Evolutionary conservation across 2,888 invertebrate species (phyloP).

Genomic region (Epinotia brunnichana): DNA sequence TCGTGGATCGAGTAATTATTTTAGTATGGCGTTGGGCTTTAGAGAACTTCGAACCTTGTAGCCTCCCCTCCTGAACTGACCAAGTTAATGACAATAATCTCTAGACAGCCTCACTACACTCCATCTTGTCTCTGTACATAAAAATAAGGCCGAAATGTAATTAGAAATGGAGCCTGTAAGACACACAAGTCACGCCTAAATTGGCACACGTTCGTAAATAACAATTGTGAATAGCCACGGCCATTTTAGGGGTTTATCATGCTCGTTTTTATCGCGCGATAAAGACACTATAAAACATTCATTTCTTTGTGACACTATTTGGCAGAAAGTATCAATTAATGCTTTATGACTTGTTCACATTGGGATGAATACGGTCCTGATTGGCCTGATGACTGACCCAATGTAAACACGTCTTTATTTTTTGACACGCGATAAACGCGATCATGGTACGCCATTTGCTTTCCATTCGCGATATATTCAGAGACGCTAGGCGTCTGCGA

Average conservation of each 20-base stretch:
- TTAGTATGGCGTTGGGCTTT: conserved; percentile 28
- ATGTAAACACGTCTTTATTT: not conserved
- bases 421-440: not conserved
- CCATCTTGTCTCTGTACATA: conserved; percentile 63
- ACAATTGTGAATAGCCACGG: conserved; percentile 1
- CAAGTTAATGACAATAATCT: conserved; percentile 82
- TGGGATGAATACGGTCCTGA: too few species aligned
- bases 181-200: conserved; percentile 9
- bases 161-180: conserved; percentile 28
- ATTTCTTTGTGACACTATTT: not conserved
- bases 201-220: conserved; percentile 7
- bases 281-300: not conserved
- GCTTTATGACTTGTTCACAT: not conserved
- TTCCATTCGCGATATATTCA: conserved; percentile 18
- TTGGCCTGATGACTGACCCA: not conserved
- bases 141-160: conserved; percentile 42
- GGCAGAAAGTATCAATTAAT: not conserved
- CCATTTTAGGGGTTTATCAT: conserved; percentile 9
- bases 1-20: conserved; percentile 45
- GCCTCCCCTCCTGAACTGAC: conserved; percentile 68
- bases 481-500: conserved; percentile 22
- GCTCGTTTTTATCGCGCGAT: not conserved
- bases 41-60: conserved; percentile 19
- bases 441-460: not conserved
- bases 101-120: conserved; percentile 74